Base-by-base conservation (phyloP, 2,797 vertebrate genomes). In the Microctenopoma steveboyesi region DNA sequence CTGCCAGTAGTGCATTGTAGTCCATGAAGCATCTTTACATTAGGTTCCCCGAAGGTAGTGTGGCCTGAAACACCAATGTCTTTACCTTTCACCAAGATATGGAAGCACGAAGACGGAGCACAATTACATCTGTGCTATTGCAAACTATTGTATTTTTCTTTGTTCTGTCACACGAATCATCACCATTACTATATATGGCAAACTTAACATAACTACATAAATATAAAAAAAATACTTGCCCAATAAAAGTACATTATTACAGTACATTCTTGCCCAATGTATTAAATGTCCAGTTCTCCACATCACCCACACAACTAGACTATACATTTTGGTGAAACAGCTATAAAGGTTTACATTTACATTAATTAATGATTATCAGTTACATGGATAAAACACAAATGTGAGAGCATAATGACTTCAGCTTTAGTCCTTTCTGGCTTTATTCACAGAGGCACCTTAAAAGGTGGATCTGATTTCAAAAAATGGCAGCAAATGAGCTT, bases 381-480 rank as follows among this genome's bases (percentile, higher is more conserved):
- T 25, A 30, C 18, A 51, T 7, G 14, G 48, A 30, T 43, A 28
- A 52, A 72, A 50, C 15, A 45, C 15, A 45, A 45, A 45, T 35
- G 33, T 30, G 35, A 63, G 59, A 56, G 59, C 33, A 27, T 6
- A 47, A 45, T 45, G 7, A 59, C 2, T 7, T 2, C 22, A 48
- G 30, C 50, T 52, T 33, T 7, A 28, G 3, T 51, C 14, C 43
- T 40, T 39, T 62, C 48, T 28, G 53, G 25, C n/a, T 50, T 27
- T 12, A 28, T 50, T 49, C 25, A 43, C n/a, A 66, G 16, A 69
- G 43, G 3, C 45, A 57, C 12, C 11, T 25, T 64, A 47, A 61
- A 48, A 52, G 25, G 4, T 37, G 13, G 43, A 75, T 69, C 43
- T 39, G 51, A 68, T 67, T 72, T 79, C 25, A 78, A 62, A 78